Percentiles rank a stretch among this genome's conserved stretches.
Conservation (phyloP, 92 coral and sea anemone genomes). For the Bergia puertoricense region DNA sequence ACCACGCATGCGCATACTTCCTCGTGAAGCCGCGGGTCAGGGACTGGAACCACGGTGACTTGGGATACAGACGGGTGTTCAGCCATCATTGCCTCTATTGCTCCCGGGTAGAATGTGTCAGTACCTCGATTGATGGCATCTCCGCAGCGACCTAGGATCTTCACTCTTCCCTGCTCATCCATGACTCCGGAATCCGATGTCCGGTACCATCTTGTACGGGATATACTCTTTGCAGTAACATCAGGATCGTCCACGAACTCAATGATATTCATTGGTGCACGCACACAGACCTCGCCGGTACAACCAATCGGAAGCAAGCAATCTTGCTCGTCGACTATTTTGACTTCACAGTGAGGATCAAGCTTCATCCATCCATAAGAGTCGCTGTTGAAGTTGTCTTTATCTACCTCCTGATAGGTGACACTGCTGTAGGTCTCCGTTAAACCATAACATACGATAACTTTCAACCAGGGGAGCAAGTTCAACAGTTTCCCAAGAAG, state of each 20-base stretch:
- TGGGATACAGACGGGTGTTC: constrained; percentile 31
- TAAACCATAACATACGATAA: background rate
- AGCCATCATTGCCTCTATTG: constrained; percentile 36
- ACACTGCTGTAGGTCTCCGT: background rate
- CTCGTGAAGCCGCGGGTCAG: background rate
- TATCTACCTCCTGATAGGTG: background rate
- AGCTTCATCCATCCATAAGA: constrained; percentile 29
- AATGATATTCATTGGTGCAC: background rate
- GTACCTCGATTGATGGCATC: constrained; percentile 45
- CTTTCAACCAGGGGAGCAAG: background rate
- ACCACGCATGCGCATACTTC: background rate
- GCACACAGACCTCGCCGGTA: constrained; percentile 33
- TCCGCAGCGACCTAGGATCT: constrained; percentile 24
- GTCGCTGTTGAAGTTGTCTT: background rate
- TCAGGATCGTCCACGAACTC: constrained; percentile 41
- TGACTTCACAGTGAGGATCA: constrained; percentile 32
- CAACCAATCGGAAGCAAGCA: constrained; percentile 29
- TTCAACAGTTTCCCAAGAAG: background rate
- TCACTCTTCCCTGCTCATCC: constrained; percentile 30
- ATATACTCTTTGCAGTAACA: constrained; percentile 22
- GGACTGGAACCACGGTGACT: background rate
- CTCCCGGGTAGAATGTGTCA: constrained; percentile 36
- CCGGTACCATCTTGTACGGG: constrained; percentile 45
- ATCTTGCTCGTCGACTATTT: constrained; percentile 31
- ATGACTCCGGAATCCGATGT: constrained; percentile 44